Conservation (phyloP, 1,140 invertebrate species). For the Ips nitidus region DNA sequence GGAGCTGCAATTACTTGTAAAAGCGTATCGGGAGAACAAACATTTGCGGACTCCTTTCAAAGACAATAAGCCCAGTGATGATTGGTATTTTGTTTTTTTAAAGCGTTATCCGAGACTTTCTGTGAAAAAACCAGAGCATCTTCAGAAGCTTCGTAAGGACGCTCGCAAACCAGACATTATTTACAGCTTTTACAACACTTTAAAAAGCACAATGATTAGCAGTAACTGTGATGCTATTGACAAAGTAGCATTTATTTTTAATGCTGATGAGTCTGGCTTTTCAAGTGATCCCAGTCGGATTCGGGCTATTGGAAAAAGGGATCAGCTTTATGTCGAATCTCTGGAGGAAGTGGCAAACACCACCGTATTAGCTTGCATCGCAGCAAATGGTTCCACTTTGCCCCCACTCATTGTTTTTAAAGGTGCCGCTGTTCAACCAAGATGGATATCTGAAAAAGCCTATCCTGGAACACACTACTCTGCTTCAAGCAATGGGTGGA, state of each 20-base stretch:
- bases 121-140: constrained; percentile 34
- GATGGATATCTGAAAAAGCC: constrained; percentile 42
- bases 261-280: constrained; percentile 34
- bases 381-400: constrained; percentile 42
- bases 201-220: constrained; percentile 12
- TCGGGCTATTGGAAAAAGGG: constrained; percentile 41
- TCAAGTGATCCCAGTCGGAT: constrained; percentile 26
- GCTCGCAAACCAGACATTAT: constrained; percentile 32
- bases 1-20: constrained; percentile 17
- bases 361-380: constrained; percentile 44
- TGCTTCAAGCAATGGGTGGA: constrained; percentile 47
- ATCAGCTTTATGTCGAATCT: constrained; percentile 36
- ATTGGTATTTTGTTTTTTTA: constrained; percentile 33
- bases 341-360: constrained; percentile 44
- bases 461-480: constrained; percentile 46
- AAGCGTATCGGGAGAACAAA: constrained; percentile 17
- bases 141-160: constrained; percentile 35
- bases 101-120: constrained; percentile 6
- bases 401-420: constrained; percentile 48
- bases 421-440: constrained; percentile 43
- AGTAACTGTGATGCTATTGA: neutral
- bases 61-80: constrained; percentile 25
- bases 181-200: constrained; percentile 35
- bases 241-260: constrained; percentile 33
- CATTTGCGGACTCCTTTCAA: constrained; percentile 28